A percentile compares a stretch with the other conserved stretches of the same genome.
Evolutionary conservation across 2,888 invertebrate genomes (phyloP).

Genomic region (Mylabris sibirica): DNA sequence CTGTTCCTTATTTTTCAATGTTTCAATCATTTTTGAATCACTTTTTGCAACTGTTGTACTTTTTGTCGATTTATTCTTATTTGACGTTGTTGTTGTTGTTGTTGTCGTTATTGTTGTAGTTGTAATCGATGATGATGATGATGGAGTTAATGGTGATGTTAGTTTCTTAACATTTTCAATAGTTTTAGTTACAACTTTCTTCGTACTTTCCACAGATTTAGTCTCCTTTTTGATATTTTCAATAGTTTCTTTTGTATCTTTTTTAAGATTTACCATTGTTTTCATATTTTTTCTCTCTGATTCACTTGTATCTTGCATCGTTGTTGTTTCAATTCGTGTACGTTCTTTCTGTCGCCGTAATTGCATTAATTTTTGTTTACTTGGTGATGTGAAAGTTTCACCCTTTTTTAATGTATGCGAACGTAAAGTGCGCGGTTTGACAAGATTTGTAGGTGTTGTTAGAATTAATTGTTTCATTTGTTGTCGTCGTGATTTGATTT

Average conservation of each 20-base stretch:
- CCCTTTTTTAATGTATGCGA: conserved; percentile 49
- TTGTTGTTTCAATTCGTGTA: conserved; percentile 18
- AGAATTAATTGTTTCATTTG: conserved; percentile 49
- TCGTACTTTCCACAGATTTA: conserved; percentile 1
- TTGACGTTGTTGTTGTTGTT: conserved; percentile 6
- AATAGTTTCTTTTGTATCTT: conserved; percentile 25
- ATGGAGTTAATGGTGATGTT: background rate
- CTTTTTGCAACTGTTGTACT: conserved; percentile 5
- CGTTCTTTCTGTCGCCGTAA: conserved; percentile 18
- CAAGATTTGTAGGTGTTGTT: conserved; percentile 41
- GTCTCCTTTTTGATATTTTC: conserved; percentile 19
- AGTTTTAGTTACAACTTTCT: conserved; percentile 2
- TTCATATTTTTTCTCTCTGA: conserved; percentile 28
- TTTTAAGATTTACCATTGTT: conserved; percentile 18
- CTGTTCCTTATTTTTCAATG: conserved; percentile 11
- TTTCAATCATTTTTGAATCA: conserved; percentile 14
- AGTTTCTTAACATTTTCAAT: conserved; percentile 15
- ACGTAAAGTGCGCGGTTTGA: conserved; percentile 46
- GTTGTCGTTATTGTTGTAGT: background rate
- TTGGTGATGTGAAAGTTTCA: conserved; percentile 36
- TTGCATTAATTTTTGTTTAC: conserved; percentile 38
- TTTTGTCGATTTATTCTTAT: conserved; percentile 12
- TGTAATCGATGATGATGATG: background rate
- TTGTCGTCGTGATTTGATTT: conserved; percentile 39
- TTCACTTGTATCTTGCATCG: conserved; percentile 22